phyloP scores from a whole-genome alignment of 2,797 vertebrate genomes.

The Babyrousa celebensis region DNA sequence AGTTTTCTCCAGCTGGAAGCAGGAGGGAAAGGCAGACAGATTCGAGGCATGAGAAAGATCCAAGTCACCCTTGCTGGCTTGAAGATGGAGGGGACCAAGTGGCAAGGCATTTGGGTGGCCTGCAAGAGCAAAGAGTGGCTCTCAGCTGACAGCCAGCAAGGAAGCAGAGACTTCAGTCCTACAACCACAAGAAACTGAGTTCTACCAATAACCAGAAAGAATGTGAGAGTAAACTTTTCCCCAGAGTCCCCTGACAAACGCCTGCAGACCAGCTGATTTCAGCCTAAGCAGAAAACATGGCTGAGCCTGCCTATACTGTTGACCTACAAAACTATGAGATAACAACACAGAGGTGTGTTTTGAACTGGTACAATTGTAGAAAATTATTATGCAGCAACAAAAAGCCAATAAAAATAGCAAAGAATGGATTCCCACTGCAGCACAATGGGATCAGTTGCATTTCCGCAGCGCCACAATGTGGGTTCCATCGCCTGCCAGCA shows the following conservation, averaged over 20 bases:
- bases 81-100: not conserved
- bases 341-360: not conserved
- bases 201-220: not conserved
- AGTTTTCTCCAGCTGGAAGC: not conserved
- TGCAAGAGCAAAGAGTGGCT: not conserved
- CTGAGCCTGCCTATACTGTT: not conserved
- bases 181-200: not conserved
- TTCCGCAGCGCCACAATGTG: too few species aligned
- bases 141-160: not conserved
- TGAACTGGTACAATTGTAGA: not conserved
- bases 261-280: not conserved
- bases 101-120: not conserved
- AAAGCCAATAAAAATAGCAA: not conserved
- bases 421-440: too few species aligned
- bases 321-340: not conserved
- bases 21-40: not conserved
- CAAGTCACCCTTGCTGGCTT: not conserved
- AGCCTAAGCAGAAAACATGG: not conserved
- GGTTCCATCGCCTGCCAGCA: too few species aligned
- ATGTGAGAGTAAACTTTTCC: not conserved
- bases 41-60: not conserved
- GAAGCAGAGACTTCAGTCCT: not conserved
- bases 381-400: not conserved
- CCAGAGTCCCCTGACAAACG: not conserved
- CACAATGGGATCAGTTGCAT: too few species aligned